Base-by-base conservation (phyloP, 2,113 vertebrate species). In the Panthera leo region DNA sequence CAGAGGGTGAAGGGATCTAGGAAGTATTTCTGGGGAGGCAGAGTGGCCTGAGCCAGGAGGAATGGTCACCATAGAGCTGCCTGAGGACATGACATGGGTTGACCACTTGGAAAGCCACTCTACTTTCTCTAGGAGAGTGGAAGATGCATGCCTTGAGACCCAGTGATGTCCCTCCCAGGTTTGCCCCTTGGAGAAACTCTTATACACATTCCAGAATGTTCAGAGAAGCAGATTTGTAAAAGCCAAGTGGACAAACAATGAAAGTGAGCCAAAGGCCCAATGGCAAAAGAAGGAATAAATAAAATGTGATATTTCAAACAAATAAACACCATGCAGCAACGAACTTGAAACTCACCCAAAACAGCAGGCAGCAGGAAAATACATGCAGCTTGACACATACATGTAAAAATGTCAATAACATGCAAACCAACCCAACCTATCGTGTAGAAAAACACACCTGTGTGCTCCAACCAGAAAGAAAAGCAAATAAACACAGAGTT, bases 301-400 rank as follows among this genome's bases (percentile, higher is more conserved):
- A 39, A 58, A 76, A 70, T 58, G 76, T 71, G 65, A 39, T 23
- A 12, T 87, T 53, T n/a, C 67, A 48, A 36, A 82, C 53, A 36
- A 76, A 13, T 23, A 45, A 16, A 76, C 19, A 34, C 27, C 15
- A 0, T 1, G 1, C n/a, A 25, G 48, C 11, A 34, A 12, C 45
- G 79, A 48, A 65, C 58, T 3, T 12, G 25, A 89, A 63, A 51
- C 78, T 39, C 65, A 5, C 63, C 51, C 63, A 53, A n/a, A 84
- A 84, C 48, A 79, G 45, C 36, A 31, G 36, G n/a, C 13, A 39
- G 34, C 68, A 53, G 51, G 19, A 79, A 68, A 83, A 42, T 13
- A 27, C 71, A 25, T 2, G 25, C 29, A 67, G 34, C 0, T 0
- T 3, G 63, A 27, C 36, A 13, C 29, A 13, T 12, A 2, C 3